A percentile compares a stretch with the other conserved stretches of the same genome.
These are phyloP conservation scores for Gouania willdenowi DNA, from an alignment of 2,797 vertebrate genomes.

Conservation along the genomic window DNA sequence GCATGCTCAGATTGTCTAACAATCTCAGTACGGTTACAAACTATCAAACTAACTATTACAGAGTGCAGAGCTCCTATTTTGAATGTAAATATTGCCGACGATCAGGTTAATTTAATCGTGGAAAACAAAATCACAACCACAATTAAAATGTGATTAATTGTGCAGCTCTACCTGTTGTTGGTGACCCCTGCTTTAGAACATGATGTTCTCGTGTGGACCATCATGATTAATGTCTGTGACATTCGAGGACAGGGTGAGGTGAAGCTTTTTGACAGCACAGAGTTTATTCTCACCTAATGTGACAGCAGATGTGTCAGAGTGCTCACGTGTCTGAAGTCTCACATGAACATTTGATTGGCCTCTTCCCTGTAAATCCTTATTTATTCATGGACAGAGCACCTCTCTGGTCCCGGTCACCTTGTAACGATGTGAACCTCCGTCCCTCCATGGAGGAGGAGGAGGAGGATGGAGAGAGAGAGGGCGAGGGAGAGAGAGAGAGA, in stretches of 20 bases:
- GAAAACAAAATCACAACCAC: too few relatives aligned
- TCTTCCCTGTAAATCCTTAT: not conserved
- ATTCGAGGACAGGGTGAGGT: not conserved
- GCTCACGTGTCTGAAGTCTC: not conserved
- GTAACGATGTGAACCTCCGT: conserved; percentile 13
- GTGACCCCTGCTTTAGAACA: too few relatives aligned
- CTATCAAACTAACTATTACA: too few relatives aligned
- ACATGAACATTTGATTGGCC: conserved; percentile 14
- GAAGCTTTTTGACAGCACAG: conserved; percentile 18
- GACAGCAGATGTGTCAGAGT: conserved; percentile 10
- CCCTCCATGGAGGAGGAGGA: conserved; percentile 14
- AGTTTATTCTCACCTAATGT: conserved; percentile 17
- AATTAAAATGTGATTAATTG: too few relatives aligned
- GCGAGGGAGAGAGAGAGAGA: conserved; percentile 8
- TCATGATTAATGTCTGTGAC: not conserved
- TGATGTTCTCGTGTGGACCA: not conserved
- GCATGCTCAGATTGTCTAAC: too few relatives aligned
- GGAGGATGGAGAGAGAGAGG: conserved; percentile 10
- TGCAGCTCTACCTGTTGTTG: too few relatives aligned
- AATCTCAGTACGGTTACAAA: too few relatives aligned
- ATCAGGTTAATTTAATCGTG: too few relatives aligned
- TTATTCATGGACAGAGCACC: not conserved
- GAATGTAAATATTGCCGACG: too few relatives aligned
- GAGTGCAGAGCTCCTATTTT: too few relatives aligned
- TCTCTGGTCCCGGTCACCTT: conserved; percentile 41